Conservation (phyloP, 2,888 invertebrate genomes). For the Phlogophora meticulosa region DNA sequence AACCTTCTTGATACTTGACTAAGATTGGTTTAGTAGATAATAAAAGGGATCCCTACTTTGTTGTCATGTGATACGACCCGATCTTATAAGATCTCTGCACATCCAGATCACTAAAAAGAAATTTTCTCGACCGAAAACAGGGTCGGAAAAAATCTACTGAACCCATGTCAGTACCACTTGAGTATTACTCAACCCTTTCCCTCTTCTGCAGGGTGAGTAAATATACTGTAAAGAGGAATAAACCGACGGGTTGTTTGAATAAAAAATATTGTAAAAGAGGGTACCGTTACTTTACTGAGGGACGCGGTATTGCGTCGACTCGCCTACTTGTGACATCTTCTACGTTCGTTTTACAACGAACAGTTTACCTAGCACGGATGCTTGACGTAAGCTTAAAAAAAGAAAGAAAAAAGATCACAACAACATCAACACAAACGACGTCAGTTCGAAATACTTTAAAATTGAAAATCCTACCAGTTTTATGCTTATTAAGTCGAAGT, state of each 20-base stretch:
- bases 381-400: too few relatives aligned
- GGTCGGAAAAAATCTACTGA: conserved; percentile 14
- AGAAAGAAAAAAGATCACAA: too few relatives aligned
- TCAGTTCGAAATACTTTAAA: too few relatives aligned
- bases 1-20: conserved; percentile 14
- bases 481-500: too few relatives aligned
- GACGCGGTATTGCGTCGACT: too few relatives aligned
- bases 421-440: too few relatives aligned
- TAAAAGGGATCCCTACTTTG: conserved; percentile 35
- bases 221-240: conserved; percentile 13
- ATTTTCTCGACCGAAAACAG: conserved; percentile 25
- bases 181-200: conserved; percentile 9
- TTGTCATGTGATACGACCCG: conserved; percentile 13
- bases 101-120: conserved; percentile 22
- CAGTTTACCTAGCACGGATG: too few relatives aligned
- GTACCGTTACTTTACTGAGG: not conserved
- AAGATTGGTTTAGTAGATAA: conserved; percentile 30
- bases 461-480: too few relatives aligned
- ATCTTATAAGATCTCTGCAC: conserved; percentile 20
- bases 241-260: not conserved
- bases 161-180: conserved; percentile 28
- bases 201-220: not conserved
- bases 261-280: not conserved
- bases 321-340: too few relatives aligned
- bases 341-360: too few relatives aligned